Evolutionary conservation across 2,113 vertebrate species (phyloP).

Genomic region (Seriola rivoliana): DNA sequence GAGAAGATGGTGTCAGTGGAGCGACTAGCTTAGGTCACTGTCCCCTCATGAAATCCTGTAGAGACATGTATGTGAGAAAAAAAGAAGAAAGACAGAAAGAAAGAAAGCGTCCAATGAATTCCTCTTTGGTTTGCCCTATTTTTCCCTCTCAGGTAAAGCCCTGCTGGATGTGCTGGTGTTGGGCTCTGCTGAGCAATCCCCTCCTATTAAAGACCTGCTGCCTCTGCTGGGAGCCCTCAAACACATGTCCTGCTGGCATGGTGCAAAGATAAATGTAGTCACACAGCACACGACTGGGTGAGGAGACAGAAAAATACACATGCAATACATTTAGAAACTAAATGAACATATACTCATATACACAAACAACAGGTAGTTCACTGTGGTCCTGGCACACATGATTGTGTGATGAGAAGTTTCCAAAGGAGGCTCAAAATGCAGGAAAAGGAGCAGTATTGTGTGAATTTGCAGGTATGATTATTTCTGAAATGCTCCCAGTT

Average conservation of each 20-base stretch:
- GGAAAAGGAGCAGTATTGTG: not conserved
- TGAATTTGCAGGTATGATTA: not conserved
- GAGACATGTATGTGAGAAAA: not conserved
- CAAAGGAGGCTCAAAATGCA: not conserved
- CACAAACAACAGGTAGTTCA: no score
- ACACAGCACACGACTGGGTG: constrained; percentile 66
- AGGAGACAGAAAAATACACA: constrained; percentile 20
- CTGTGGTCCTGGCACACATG: not conserved
- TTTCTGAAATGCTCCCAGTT: not conserved
- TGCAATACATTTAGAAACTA: not conserved
- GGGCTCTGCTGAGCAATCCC: constrained; percentile 56
- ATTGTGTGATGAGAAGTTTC: not conserved
- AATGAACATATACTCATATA: not conserved
- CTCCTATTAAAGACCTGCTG: constrained; percentile 70
- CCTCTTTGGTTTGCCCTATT: constrained; percentile 18
- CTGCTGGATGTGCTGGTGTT: constrained; percentile 76
- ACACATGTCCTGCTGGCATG: constrained; percentile 79
- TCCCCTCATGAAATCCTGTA: not conserved
- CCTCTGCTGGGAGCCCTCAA: constrained; percentile 78
- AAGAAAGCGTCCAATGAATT: not conserved
- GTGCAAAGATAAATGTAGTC: constrained; percentile 72
- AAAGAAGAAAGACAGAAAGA: not conserved
- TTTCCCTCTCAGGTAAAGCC: constrained; percentile 70
- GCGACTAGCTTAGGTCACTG: not conserved
- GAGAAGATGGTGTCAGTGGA: constrained; percentile 2